These are phyloP conservation scores for Oryzias dopingdopingensis DNA, from an alignment of 2,797 vertebrate species.

Conservation along the genomic window DNA sequence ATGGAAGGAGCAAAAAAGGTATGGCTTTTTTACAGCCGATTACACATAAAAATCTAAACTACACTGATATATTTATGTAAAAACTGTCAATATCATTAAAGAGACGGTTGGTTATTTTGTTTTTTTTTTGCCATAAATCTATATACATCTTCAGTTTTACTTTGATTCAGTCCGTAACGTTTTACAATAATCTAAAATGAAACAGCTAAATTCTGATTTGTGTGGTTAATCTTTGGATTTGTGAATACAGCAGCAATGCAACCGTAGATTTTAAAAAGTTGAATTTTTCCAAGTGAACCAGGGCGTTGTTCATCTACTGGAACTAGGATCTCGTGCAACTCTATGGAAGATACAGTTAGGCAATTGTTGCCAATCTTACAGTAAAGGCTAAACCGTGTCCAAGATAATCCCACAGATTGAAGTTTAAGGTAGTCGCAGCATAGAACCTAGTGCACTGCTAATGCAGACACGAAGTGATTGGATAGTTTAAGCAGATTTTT, in stretches of 20 bases:
- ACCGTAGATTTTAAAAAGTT: neutral
- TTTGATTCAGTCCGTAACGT: too few relatives aligned
- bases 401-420: conserved; percentile 69
- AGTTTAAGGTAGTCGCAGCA: conserved; percentile 47
- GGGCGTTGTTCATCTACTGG: conserved; percentile 40
- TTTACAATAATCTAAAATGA: too few relatives aligned
- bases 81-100: too few relatives aligned
- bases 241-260: too few relatives aligned
- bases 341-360: conserved; percentile 64
- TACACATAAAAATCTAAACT: too few relatives aligned
- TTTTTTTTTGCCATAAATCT: too few relatives aligned
- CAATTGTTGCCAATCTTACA: conserved; percentile 36
- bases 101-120: too few relatives aligned
- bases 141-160: too few relatives aligned
- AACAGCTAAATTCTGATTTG: too few relatives aligned
- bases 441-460: conserved; percentile 18
- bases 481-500: conserved; percentile 3
- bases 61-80: too few relatives aligned
- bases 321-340: conserved; percentile 49
- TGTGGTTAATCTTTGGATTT: too few relatives aligned
- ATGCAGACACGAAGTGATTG: conserved; percentile 28
- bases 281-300: conserved; percentile 7
- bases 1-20: conserved; percentile 70
- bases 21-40: conserved; percentile 13
- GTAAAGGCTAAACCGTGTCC: conserved; percentile 52